phyloP scores from a whole-genome alignment of 2,113 vertebrate genomes.

The Chauna torquata region DNA sequence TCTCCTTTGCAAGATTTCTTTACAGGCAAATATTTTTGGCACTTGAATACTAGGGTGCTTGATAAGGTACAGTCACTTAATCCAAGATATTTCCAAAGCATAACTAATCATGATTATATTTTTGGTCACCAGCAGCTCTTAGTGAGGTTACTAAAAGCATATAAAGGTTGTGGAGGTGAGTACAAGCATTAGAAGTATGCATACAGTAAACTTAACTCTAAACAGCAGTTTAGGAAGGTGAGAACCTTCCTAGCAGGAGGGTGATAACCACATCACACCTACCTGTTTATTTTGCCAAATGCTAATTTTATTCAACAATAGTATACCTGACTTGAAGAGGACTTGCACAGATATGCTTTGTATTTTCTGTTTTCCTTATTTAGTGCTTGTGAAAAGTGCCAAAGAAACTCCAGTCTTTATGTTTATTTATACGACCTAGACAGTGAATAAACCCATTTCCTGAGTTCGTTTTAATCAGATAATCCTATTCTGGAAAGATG shows the following conservation, averaged over 20 bases:
- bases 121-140: background rate
- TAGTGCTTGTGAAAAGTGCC: background rate
- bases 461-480: background rate
- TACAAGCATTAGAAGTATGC: background rate
- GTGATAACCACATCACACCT: background rate
- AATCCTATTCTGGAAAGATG: background rate
- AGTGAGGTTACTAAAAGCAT: background rate
- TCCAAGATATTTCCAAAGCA: background rate
- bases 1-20: background rate
- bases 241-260: background rate
- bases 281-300: background rate
- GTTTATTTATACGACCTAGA: background rate
- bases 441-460: background rate
- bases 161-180: background rate
- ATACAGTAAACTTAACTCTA: background rate
- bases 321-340: background rate
- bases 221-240: background rate
- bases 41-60: background rate
- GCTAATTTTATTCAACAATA: background rate
- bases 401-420: background rate
- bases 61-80: background rate
- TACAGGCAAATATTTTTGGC: background rate
- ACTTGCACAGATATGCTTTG: background rate
- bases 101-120: background rate
- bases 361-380: background rate